Conservation (phyloP, 2,797 vertebrate genomes). For the Melanotaenia pygmaea region DNA sequence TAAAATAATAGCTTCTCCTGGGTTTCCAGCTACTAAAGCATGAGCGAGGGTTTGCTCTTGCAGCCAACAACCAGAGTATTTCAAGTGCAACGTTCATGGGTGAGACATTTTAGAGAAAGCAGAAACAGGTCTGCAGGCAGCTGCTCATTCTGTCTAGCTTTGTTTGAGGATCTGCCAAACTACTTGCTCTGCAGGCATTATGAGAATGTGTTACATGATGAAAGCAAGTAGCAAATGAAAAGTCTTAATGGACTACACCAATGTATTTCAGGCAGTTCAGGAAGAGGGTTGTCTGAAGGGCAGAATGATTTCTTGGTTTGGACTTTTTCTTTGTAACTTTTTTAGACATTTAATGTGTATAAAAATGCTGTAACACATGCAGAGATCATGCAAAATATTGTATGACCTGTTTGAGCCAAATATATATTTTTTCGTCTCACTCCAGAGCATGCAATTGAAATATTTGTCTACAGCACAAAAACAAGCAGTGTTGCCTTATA, state of each 20-base stretch:
- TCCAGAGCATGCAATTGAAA: not conserved
- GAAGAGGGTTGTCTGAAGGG: not conserved
- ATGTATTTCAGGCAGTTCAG: not conserved
- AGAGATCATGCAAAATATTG: not conserved
- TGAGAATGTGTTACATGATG: not conserved
- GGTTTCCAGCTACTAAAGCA: not conserved
- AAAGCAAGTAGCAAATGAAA: not conserved
- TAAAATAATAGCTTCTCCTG: not conserved
- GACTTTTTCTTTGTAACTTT: not conserved
- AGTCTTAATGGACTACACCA: not conserved
- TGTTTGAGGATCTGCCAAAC: constrained; percentile 15
- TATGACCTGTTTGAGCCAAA: not conserved
- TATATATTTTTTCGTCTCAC: not conserved
- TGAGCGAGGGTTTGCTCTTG: not conserved
- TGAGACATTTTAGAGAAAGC: constrained; percentile 1
- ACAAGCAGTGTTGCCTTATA: not conserved
- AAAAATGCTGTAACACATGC: not conserved
- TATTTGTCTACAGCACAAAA: not conserved
- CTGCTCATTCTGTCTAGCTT: not conserved
- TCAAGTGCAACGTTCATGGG: not conserved
- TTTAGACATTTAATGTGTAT: not conserved
- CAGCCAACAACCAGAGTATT: not conserved
- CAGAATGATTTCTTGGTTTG: not conserved
- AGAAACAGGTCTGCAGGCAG: not conserved
- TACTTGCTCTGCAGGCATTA: constrained; percentile 1